phyloP scores from a whole-genome alignment of 2,888 invertebrate species.

The Alviniconcha strummeri region DNA sequence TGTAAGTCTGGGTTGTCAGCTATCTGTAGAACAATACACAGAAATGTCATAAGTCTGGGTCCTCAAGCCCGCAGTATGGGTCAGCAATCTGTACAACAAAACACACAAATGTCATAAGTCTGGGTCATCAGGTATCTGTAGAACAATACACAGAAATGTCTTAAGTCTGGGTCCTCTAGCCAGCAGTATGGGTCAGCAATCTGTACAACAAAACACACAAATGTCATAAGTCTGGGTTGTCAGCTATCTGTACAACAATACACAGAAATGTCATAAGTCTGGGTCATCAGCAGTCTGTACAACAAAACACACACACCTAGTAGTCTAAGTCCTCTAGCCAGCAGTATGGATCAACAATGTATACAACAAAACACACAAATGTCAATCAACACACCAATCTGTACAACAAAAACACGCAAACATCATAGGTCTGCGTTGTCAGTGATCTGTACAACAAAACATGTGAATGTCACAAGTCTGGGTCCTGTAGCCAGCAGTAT shows the following conservation, averaged over 20 bases:
- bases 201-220: conserved; percentile 77
- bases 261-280: conserved; percentile 79
- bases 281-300: conserved; percentile 90
- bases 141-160: background rate
- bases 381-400: no score
- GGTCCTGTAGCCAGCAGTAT: conserved; percentile 97
- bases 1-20: no score
- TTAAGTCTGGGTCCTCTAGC: conserved; percentile 95
- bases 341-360: conserved; percentile 93
- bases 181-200: conserved; percentile 94
- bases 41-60: conserved; percentile 83
- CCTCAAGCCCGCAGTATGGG: conserved; percentile 97
- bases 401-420: no score
- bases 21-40: background rate
- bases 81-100: conserved; percentile 81
- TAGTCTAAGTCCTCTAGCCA: conserved; percentile 98
- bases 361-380: conserved; percentile 33
- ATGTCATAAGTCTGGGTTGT: no score
- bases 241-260: no score
- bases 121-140: no score
- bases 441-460: background rate
- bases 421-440: no score
- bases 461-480: conserved; percentile 78
- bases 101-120: no score
- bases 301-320: background rate